phyloP scores from a whole-genome alignment of 2,888 invertebrate species.

The Zaprionus bogoriensis region DNA sequence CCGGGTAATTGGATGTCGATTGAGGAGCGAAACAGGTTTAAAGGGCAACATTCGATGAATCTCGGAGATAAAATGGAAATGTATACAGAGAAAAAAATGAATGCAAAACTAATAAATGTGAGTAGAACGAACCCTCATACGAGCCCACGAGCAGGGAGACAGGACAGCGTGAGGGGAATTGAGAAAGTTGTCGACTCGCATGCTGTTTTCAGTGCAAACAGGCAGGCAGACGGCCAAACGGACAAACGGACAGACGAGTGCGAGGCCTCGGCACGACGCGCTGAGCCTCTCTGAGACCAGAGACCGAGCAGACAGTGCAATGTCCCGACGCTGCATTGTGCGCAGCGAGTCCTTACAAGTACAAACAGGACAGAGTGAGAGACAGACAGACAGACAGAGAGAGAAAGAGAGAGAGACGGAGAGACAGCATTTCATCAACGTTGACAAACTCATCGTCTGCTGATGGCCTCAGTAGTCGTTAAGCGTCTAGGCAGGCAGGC shows the following conservation, averaged over 20 bases:
- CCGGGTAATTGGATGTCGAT: slow-evolving; percentile 37
- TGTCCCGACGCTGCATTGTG: slow-evolving; percentile 68
- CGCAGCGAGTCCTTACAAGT: slow-evolving; percentile 71
- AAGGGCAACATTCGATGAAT: slow-evolving; percentile 42
- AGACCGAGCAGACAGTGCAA: slow-evolving; percentile 61
- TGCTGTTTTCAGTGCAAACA: slow-evolving; percentile 45
- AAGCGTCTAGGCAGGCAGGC: slow-evolving; percentile 23
- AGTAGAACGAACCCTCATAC: slow-evolving; percentile 33
- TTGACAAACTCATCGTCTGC: slow-evolving; percentile 70
- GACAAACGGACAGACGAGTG: slow-evolving; percentile 18
- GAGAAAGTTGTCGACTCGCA: slow-evolving; percentile 42
- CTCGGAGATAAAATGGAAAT: slow-evolving; percentile 47
- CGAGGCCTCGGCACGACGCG: slow-evolving; percentile 1
- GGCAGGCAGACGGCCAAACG: slow-evolving; percentile 39
- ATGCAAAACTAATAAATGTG: slow-evolving; percentile 67
- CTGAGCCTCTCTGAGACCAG: not conserved
- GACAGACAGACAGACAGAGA: slow-evolving; percentile 15
- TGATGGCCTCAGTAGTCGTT: slow-evolving; percentile 49
- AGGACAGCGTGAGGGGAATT: slow-evolving; percentile 18
- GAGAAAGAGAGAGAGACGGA: slow-evolving; percentile 2
- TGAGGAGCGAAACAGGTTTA: slow-evolving; percentile 40
- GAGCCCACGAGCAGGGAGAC: slow-evolving; percentile 13
- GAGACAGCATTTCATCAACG: slow-evolving; percentile 72
- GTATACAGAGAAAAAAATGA: slow-evolving; percentile 27
- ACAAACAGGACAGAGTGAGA: slow-evolving; percentile 11